Conservation (phyloP, 1,140 invertebrate genomes). For the Cylas formicarius region DNA sequence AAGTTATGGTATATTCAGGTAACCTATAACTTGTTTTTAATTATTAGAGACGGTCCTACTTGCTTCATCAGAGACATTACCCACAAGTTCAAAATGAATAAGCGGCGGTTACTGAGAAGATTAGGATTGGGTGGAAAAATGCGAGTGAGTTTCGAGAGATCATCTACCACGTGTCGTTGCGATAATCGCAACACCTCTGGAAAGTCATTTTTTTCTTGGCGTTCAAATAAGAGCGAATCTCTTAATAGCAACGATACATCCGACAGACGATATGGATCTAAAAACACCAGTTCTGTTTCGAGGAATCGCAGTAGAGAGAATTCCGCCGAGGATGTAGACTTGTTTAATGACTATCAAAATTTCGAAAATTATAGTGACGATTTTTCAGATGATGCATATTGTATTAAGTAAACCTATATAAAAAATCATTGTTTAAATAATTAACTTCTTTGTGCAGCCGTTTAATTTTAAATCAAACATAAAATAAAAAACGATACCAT, state of each 20-base stretch:
- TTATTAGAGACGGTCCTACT: constrained; percentile 6
- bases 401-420: too few species aligned
- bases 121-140: constrained; percentile 2
- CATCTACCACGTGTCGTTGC: too few species aligned
- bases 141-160: constrained; percentile 4
- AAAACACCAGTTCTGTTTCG: neutral
- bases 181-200: neutral
- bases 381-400: too few species aligned
- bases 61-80: constrained; percentile 9
- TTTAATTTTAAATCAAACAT: too few species aligned
- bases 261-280: neutral
- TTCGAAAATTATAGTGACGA: too few species aligned
- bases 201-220: neutral
- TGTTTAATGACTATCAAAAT: too few species aligned
- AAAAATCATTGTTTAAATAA: too few species aligned
- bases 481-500: too few species aligned
- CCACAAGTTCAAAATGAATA: constrained; percentile 1
- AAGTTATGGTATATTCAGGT: too few species aligned
- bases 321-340: too few species aligned
- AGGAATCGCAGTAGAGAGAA: neutral
- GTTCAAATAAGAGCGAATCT: neutral
- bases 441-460: too few species aligned
- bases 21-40: neutral
- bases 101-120: neutral
- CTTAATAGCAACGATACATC: neutral